Base-by-base conservation (phyloP, 2,797 vertebrate species). In the Acanthis flammea region DNA sequence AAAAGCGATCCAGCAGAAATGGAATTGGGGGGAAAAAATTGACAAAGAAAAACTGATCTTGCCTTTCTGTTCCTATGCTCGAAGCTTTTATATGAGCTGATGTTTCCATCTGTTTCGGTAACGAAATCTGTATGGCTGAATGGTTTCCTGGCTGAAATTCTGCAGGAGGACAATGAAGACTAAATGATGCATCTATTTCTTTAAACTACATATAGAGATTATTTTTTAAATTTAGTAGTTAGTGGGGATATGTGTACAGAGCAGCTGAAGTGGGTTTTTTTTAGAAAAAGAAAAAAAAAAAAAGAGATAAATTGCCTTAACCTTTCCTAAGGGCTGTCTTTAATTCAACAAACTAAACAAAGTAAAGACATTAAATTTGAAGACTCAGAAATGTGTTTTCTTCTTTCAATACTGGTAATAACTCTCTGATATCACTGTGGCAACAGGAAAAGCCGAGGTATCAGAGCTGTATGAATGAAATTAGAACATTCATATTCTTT, bases 111-210 rank as follows among this genome's bases (percentile, higher is more conserved):
- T 39, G 28, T 71, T 91, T 77, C 33, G 10, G 35, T 83, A 92
- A 79, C 83, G 75, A 89, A 57, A 83, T 94, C 51, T 61, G 9
- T n/a, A 11, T 10, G 86, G 45, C 61, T 80, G 65, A 62, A 58
- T 9, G 19, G n/a, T 67, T 88, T 92, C 74, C 90, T 88, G 70
- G 75, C 42, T 73, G 54, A 81, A 92, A 90, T 33, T 31, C 72
- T 80, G 47, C 41, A 47, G 68, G 42, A 51, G 24, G n/a, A 61
- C 31, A 85, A 71, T 27, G 11, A 57, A 48, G 77, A 39, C 31
- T 47, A 57, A 87, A 48, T 9, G 35, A 47, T 79, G 25, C 15
- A 50, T 71, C 42, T 41, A 16, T 67, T 85, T 74, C 61, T 92
- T 90, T 88, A 86, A 96, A 83, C 12, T 4, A 19, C 48, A 62